phyloP scores from a whole-genome alignment of 2,888 invertebrate species.

The Ectemnius cavifrons region DNA sequence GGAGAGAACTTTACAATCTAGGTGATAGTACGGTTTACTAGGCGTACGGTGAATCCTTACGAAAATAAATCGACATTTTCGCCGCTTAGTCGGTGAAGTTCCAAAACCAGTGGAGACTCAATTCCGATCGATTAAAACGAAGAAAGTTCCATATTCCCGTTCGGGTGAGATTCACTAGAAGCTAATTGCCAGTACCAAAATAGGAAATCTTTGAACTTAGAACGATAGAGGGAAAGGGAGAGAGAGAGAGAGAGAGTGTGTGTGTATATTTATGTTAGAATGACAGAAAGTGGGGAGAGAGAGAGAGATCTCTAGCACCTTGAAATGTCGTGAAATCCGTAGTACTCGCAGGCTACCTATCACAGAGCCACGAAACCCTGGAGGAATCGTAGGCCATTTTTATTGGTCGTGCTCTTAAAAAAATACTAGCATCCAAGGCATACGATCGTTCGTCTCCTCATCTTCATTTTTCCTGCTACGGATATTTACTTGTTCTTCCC shows the following conservation, averaged over 20 bases:
- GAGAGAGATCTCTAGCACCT: slow-evolving; percentile 61
- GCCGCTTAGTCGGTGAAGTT: slow-evolving; percentile 38
- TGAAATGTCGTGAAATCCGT: slow-evolving; percentile 53
- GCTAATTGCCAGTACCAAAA: slow-evolving; percentile 35
- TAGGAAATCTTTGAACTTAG: slow-evolving; percentile 55
- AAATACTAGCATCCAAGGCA: slow-evolving; percentile 63
- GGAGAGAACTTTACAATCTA: slow-evolving; percentile 41
- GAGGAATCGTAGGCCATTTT: slow-evolving; percentile 55
- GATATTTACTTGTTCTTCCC: neutral
- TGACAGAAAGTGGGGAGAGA: neutral
- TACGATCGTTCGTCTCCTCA: slow-evolving; percentile 24
- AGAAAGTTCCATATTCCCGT: slow-evolving; percentile 7
- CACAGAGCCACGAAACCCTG: slow-evolving; percentile 67
- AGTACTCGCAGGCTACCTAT: slow-evolving; percentile 60
- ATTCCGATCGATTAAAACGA: neutral
- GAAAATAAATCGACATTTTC: slow-evolving; percentile 63
- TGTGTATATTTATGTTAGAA: neutral
- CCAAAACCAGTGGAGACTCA: neutral
- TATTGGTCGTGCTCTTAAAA: slow-evolving; percentile 64
- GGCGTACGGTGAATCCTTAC: slow-evolving; percentile 31
- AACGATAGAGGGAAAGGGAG: slow-evolving; percentile 1
- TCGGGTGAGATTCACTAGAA: too few relatives aligned
- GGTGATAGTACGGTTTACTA: slow-evolving; percentile 31
- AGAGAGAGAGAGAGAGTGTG: neutral
- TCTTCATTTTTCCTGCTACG: slow-evolving; percentile 19